Conservation (phyloP, 2,797 vertebrate species). For the Morelia viridis region DNA sequence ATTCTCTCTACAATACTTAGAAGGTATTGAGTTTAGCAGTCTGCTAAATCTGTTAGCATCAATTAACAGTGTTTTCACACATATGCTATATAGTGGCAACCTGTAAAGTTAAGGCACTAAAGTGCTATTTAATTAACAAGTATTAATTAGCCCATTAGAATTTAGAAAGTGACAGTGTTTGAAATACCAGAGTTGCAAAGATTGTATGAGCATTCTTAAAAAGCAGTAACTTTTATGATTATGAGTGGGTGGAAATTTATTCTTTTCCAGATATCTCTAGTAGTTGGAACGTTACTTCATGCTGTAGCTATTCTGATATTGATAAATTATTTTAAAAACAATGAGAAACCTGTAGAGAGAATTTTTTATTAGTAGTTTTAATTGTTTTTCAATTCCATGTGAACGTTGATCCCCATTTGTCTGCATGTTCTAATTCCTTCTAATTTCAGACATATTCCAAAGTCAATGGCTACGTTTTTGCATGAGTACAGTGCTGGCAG, state of each 20-base stretch:
- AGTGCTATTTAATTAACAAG: slow-evolving; percentile 26
- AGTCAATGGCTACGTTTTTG: background rate
- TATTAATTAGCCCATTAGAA: slow-evolving; percentile 50
- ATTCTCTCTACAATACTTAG: slow-evolving; percentile 8
- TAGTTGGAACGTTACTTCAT: background rate
- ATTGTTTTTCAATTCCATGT: background rate
- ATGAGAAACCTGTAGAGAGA: background rate
- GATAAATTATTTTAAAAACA: background rate
- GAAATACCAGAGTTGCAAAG: slow-evolving; percentile 8
- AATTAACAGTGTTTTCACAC: slow-evolving; percentile 26
- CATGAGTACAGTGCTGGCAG: background rate
- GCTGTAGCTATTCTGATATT: background rate
- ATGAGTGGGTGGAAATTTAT: background rate
- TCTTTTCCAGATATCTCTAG: background rate
- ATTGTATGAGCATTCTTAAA: slow-evolving; percentile 12
- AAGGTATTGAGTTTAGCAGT: slow-evolving; percentile 30
- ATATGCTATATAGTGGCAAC: slow-evolving; percentile 1
- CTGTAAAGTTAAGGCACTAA: slow-evolving; percentile 27
- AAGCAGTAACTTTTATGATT: background rate
- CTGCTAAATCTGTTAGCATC: slow-evolving; percentile 20
- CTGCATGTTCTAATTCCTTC: background rate
- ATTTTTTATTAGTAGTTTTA: background rate
- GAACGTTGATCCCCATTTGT: background rate
- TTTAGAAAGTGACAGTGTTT: slow-evolving; percentile 3
- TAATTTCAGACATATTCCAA: background rate